phyloP scores from a whole-genome alignment of 2,113 vertebrate genomes.

The Chaetops frenatus region DNA sequence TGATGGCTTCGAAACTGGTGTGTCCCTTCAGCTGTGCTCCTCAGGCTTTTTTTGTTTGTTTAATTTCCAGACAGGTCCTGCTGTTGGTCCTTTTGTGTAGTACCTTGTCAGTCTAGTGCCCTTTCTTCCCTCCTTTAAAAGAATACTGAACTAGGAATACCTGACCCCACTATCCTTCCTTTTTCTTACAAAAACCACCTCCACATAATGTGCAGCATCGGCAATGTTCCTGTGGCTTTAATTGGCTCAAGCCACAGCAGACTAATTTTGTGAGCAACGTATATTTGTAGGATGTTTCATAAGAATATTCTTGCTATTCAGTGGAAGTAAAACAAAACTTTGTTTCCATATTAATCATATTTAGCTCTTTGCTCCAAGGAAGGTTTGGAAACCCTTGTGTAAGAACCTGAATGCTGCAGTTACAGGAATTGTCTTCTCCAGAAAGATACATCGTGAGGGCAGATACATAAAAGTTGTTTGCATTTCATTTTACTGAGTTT shows the following conservation, averaged over 20 bases:
- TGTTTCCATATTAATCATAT: not conserved
- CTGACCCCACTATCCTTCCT: not conserved
- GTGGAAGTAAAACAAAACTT: not conserved
- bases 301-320: not conserved
- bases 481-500: not conserved
- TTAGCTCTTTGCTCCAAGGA: not conserved
- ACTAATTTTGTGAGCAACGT: not conserved
- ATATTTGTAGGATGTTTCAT: not conserved
- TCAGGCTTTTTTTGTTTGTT: not conserved
- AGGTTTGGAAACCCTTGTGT: not conserved
- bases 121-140: accelerated
- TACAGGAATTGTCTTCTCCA: not conserved
- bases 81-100: not conserved
- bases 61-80: not conserved
- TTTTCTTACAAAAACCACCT: not conserved
- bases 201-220: accelerated
- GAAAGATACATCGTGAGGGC: not conserved
- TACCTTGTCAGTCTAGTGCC: not conserved
- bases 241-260: not conserved
- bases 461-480: not conserved
- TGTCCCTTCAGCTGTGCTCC: not conserved
- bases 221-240: not conserved
- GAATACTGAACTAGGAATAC: not conserved
- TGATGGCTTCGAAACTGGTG: not conserved
- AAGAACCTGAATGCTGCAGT: not conserved